These are phyloP conservation scores for Cistogaster globosa DNA, from an alignment of 2,888 invertebrate species.

Conservation along the genomic window DNA sequence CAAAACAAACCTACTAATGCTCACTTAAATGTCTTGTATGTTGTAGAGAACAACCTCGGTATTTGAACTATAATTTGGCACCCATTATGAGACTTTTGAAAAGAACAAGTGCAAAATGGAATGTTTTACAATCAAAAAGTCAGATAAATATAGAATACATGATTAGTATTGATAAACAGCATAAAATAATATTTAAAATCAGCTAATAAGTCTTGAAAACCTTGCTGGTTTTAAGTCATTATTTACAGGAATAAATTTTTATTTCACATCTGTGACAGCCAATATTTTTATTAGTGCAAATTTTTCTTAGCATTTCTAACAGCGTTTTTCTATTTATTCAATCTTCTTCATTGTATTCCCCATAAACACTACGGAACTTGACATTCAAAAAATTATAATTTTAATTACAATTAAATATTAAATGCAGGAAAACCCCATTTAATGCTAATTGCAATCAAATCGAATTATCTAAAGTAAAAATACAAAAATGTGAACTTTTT, in stretches of 20 bases:
- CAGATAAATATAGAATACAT: background rate
- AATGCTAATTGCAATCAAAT: constrained; percentile 57
- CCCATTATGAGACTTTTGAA: constrained; percentile 53
- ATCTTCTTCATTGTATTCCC: background rate
- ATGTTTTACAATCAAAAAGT: constrained; percentile 12
- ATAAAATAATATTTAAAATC: too few species aligned
- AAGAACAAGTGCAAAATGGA: constrained; percentile 56
- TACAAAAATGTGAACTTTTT: constrained; percentile 1
- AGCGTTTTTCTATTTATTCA: background rate
- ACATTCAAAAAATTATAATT: constrained; percentile 63
- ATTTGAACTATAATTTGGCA: constrained; percentile 54
- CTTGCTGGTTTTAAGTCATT: too few species aligned
- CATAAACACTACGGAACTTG: constrained; percentile 57
- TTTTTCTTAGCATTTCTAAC: background rate
- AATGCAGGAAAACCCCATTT: constrained; percentile 4
- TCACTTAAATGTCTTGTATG: background rate
- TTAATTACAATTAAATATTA: constrained; percentile 18
- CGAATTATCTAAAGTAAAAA: constrained; percentile 46
- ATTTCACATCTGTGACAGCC: too few species aligned
- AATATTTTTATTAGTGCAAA: background rate
- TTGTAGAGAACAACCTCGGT: constrained; percentile 28
- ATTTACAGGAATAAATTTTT: too few species aligned
- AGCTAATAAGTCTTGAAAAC: too few species aligned
- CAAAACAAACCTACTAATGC: background rate
- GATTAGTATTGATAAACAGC: too few species aligned